Conservation (phyloP, 2,888 invertebrate species). For the Drosophila recens region DNA sequence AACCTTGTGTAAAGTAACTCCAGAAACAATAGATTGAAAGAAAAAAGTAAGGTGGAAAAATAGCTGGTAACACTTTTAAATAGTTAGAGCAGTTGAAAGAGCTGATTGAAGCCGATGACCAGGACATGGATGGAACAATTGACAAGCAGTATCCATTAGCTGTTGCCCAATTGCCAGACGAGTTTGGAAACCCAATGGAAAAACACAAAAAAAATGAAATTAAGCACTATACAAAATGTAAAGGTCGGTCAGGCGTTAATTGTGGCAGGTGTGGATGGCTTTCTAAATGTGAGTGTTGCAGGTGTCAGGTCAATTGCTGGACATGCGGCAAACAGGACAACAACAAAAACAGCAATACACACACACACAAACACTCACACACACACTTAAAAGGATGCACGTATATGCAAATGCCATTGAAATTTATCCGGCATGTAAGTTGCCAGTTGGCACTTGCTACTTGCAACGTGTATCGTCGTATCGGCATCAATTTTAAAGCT, state of each 20-base stretch:
- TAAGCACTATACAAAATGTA: background rate
- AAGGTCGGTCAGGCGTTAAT: slow-evolving; percentile 41
- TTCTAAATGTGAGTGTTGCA: slow-evolving; percentile 22
- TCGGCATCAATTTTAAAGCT: slow-evolving; percentile 32
- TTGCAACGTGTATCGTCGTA: slow-evolving; percentile 22
- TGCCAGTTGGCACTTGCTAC: slow-evolving; percentile 25
- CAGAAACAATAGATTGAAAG: background rate
- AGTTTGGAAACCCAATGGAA: background rate
- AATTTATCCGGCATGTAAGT: slow-evolving; percentile 39
- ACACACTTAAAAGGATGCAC: background rate
- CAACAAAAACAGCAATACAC: background rate
- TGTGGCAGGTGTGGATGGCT: slow-evolving; percentile 25
- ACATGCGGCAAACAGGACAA: slow-evolving; percentile 37
- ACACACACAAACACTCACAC: background rate
- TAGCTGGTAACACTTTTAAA: slow-evolving; percentile 10
- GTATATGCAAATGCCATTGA: slow-evolving; percentile 46
- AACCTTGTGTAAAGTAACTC: slow-evolving; percentile 1
- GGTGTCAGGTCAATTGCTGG: slow-evolving; percentile 42
- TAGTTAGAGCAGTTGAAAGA: slow-evolving; percentile 13
- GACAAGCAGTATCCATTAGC: slow-evolving; percentile 26
- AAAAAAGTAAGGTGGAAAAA: background rate
- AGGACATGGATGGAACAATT: slow-evolving; percentile 11
- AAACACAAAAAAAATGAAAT: background rate
- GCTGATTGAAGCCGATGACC: slow-evolving; percentile 4
- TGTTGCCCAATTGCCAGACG: slow-evolving; percentile 13